phyloP scores from a whole-genome alignment of 2,888 invertebrate genomes.

The Parasteatoda lunata region DNA sequence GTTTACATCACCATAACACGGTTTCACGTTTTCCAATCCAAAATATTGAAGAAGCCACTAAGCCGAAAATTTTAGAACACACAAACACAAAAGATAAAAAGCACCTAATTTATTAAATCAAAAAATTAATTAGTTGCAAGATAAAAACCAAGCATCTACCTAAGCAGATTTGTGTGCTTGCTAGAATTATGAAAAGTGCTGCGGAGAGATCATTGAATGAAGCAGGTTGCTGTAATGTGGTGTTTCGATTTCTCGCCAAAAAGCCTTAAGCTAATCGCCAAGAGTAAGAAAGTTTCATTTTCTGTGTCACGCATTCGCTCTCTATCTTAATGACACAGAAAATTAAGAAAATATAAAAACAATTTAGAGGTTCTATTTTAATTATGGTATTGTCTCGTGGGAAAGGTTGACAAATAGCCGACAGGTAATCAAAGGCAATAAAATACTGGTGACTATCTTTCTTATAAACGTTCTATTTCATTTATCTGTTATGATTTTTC shows the following conservation, averaged over 20 bases:
- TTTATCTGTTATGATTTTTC: no score
- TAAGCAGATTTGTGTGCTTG: conserved; percentile 26
- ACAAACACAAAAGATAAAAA: neutral
- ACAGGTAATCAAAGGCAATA: neutral
- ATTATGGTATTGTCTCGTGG: conserved; percentile 41
- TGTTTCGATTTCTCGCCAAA: conserved; percentile 45
- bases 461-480: no score
- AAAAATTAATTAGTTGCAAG: neutral
- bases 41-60: no score
- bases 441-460: no score
- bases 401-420: conserved; percentile 24
- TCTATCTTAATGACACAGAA: conserved; percentile 14
- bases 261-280: neutral
- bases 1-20: neutral
- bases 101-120: neutral
- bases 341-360: conserved; percentile 32
- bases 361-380: conserved; percentile 20
- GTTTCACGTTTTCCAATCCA: no score
- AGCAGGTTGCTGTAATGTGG: conserved; percentile 36
- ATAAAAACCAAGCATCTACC: conserved; percentile 9
- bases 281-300: conserved; percentile 6
- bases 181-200: conserved; percentile 40
- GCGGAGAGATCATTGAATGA: conserved; percentile 56
- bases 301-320: conserved; percentile 39
- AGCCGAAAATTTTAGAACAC: no score